Evolutionary conservation across 1,140 invertebrate genomes (phyloP).

Genomic region (Drosophila ironensis): DNA sequence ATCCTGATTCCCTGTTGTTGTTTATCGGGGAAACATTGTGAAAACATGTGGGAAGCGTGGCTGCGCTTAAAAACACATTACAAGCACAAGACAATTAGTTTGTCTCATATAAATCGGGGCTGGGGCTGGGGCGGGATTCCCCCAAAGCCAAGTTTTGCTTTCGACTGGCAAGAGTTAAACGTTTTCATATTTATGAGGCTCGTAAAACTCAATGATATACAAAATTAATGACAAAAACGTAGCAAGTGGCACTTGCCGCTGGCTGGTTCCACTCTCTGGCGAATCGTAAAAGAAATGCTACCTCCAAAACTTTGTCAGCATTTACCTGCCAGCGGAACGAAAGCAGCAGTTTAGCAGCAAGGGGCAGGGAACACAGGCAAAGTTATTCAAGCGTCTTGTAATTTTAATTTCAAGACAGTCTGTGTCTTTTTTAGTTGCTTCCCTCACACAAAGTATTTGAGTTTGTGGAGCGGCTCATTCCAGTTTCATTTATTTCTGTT

Average conservation of each 20-base stretch:
- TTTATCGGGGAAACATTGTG: slow-evolving; percentile 72
- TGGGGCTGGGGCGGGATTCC: not conserved
- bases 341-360: not conserved
- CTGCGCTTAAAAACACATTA: slow-evolving; percentile 79
- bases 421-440: slow-evolving; percentile 65
- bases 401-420: slow-evolving; percentile 76
- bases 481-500: not conserved
- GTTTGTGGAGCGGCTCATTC: slow-evolving; percentile 16
- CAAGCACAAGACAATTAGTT: slow-evolving; percentile 77
- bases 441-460: slow-evolving; percentile 41
- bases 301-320: slow-evolving; percentile 68
- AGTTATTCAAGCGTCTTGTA: slow-evolving; percentile 70
- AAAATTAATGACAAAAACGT: slow-evolving; percentile 79
- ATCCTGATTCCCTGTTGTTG: slow-evolving; percentile 14
- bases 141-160: not conserved
- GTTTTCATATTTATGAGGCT: slow-evolving; percentile 81
- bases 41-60: slow-evolving; percentile 71
- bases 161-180: slow-evolving; percentile 72
- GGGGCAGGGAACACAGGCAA: slow-evolving; percentile 2
- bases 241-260: slow-evolving; percentile 57
- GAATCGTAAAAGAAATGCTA: slow-evolving; percentile 78
- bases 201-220: slow-evolving; percentile 81
- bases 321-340: slow-evolving; percentile 34
- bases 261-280: slow-evolving; percentile 55
- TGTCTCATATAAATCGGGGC: slow-evolving; percentile 58